Evolutionary conservation across 2,113 vertebrate genomes (phyloP), one percentile per base, ranked within the genome.

Genomic region (Rhinogobius similis): DNA sequence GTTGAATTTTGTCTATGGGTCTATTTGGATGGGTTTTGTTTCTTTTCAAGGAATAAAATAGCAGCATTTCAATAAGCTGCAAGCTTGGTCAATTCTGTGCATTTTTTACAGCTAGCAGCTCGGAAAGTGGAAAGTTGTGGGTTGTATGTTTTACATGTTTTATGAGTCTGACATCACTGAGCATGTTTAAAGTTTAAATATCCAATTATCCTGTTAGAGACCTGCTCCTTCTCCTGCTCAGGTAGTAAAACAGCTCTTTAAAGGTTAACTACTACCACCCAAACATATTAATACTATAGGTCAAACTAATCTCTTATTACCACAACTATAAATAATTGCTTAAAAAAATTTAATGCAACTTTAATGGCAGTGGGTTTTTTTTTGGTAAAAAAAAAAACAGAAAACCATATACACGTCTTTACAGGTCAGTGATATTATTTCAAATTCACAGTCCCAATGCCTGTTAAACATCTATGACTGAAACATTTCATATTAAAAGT

Each of bases 161-260:
- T 21, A 67, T 63, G 18, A 24, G 3, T 65, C 10, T 59, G 20
- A 59, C 53, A 32, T 44, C 38, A 46, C 65, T 48, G n/a, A 0
- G 26, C 23, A 11, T 71, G 36, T 38, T 66, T 46, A 61, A 44
- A 62, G 55, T 41, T 63, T 67, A 36, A 63, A 55, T 29, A 13
- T 32, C 61, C 1, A 68, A 81, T 66, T 20, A 55, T 14, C 62
- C 43, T 48, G 38, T 81, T 62, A 44, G 8, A 26, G 11, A 24
- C 12, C 36, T 58, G 55, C 8, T 29, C 1, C 65, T 76, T 65
- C 43, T 53, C 23, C 20, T 41, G 52, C 10, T 8, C 24, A 12
- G 16, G 39, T 56, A 43, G 23, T 29, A 58, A 65, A 50, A 62
- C 24, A 36, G 10, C 48, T 32, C 26, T n/a, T 24, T n/a, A 46